Base-by-base conservation (phyloP, 2,113 vertebrate species). In the Gadus chalcogrammus region DNA sequence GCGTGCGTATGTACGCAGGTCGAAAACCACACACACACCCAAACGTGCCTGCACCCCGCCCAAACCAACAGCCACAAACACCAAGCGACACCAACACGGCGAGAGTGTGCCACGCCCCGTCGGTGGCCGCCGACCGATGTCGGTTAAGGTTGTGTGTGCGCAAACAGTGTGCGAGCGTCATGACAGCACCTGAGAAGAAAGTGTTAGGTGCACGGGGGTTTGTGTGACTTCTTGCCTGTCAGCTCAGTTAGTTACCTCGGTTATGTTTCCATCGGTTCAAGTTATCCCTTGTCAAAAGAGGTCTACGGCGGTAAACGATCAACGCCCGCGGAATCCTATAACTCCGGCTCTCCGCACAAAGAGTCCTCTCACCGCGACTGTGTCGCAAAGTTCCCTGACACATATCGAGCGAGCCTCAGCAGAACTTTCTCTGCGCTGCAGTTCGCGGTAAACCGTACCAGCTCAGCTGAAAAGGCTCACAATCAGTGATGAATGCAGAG, bases 271-370 rank as follows among this genome's bases (percentile, higher is more conserved):
- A 5, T 64, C 59, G 27, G 0, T 67, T 71, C 77, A 67, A 73
- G 66, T 62, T 53, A 71, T 70, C 35, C 48, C 52, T 69, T 75
- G 71, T 80, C 78, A 80, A 72, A 75, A 81, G 55, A 79, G 59
- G 79, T 80, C 66, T 24, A 22, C 56, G 61, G 22, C 31, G 70
- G 71, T 84, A 75, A 88, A 84, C 82, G 78, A 80, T 84, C 75
- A 70, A 85, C 81, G 72, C 48, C 48, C 24, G 31, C n/a, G 28
- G 72, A 72, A 42, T 71, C 88, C 61, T 85, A 87, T 87, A 80
- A 85, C 88, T 88, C 74, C 88, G 72, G 56, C 59, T 35, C 59
- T 35, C 64, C 68, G 4, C 31, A 35, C 31, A 35, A 31, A 72
- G 68, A 62, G 67, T 69, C 75, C 73, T 73, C 69, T 74, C 61